Evolutionary conservation across 2,113 vertebrate genomes (phyloP).

Genomic region (Pimephales promelas): DNA sequence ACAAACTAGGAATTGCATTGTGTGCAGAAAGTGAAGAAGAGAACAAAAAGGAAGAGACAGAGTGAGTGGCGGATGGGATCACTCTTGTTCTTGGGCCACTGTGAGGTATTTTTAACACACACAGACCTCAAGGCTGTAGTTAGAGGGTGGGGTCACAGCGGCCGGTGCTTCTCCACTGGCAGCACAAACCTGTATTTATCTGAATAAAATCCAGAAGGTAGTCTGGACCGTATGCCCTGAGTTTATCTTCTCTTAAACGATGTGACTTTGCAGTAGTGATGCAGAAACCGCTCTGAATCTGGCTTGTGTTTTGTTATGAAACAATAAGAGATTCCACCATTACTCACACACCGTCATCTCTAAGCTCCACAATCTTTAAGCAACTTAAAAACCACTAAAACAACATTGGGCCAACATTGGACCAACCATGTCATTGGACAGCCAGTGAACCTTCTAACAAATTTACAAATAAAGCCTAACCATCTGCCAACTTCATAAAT

Average conservation of each 20-base stretch:
- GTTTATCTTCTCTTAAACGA: constrained; percentile 5
- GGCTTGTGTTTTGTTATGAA: not conserved
- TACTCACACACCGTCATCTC: not conserved
- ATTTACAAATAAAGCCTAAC: too few relatives aligned
- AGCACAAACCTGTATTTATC: constrained; percentile 37
- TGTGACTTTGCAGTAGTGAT: not conserved
- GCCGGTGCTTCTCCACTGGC: constrained; percentile 34
- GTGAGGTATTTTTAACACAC: constrained; percentile 39
- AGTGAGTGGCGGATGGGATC: not conserved
- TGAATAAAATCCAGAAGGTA: constrained; percentile 38
- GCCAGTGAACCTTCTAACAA: too few relatives aligned
- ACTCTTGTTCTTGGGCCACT: constrained; percentile 35
- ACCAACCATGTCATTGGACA: too few relatives aligned
- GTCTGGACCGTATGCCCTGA: constrained; percentile 17
- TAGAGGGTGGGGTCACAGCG: constrained; percentile 41
- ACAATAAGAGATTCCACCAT: not conserved
- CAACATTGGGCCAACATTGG: too few relatives aligned
- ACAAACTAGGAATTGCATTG: not conserved
- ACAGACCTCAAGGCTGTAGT: constrained; percentile 44
- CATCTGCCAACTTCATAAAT: too few relatives aligned
- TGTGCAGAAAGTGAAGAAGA: not conserved
- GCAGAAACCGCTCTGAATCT: not conserved
- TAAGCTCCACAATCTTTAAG: not conserved
- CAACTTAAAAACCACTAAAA: not conserved
- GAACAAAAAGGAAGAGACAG: constrained; percentile 7